Evolutionary conservation across 1,140 invertebrate genomes (phyloP).

Genomic region (Vanessa atalanta): DNA sequence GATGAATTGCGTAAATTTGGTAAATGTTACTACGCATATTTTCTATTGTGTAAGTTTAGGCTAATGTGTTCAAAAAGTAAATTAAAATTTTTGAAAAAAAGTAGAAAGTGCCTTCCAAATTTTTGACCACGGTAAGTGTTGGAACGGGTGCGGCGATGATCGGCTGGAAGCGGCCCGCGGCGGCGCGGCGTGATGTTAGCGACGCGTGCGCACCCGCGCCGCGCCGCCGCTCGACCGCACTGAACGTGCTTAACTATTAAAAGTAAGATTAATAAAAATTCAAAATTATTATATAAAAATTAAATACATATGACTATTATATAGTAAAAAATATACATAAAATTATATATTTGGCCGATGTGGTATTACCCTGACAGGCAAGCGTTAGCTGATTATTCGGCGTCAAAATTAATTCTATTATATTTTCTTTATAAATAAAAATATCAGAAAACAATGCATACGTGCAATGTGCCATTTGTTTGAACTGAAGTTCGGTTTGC

Average conservation of each 20-base stretch:
- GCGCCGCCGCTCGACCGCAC: constrained; percentile 48
- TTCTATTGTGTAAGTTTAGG: constrained; percentile 80
- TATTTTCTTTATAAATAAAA: constrained; percentile 49
- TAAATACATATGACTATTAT: constrained; percentile 79
- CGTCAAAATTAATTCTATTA: constrained; percentile 74
- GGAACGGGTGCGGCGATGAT: constrained; percentile 72
- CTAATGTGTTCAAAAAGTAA: constrained; percentile 80
- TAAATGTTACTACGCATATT: constrained; percentile 81
- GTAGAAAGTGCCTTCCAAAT: constrained; percentile 81
- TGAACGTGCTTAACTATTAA: constrained; percentile 74
- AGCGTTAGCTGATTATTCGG: constrained; percentile 75
- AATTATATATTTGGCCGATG: constrained; percentile 78
- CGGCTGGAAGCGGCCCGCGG: constrained; percentile 52
- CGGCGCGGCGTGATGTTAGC: constrained; percentile 32
- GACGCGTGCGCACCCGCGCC: constrained; percentile 9
- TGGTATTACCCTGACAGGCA: constrained; percentile 79
- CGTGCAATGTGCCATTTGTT: constrained; percentile 75
- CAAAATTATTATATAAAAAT: constrained; percentile 79
- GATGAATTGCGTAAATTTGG: constrained; percentile 78
- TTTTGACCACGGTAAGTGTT: constrained; percentile 80
- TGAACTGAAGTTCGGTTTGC: constrained; percentile 67
- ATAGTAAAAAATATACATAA: constrained; percentile 79
- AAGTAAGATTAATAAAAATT: constrained; percentile 76
- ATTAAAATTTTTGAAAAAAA: constrained; percentile 75
- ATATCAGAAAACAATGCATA: constrained; percentile 68